Base-by-base conservation (phyloP, 1,140 invertebrate genomes). In the Theocolax elegans region DNA sequence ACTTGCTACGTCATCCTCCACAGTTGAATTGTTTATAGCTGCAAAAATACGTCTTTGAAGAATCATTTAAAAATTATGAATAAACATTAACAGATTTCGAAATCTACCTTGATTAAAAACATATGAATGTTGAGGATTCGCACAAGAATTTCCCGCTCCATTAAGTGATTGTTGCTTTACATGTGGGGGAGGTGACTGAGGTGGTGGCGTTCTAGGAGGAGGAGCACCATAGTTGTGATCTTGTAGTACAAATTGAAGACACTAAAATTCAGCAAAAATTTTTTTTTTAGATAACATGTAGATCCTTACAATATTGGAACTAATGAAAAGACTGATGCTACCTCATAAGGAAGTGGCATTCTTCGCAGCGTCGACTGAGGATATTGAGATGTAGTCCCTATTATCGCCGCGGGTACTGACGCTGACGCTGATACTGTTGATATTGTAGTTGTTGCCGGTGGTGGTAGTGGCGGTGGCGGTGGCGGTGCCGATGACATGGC, bases 191-290 rank as follows among this genome's bases (percentile, higher is more conserved):
- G 88, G 83, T 42, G 86, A 81, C 54, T 88, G 79, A 53, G 87
- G 84, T 51, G 90, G 72, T 44, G 77, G 87, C 48, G 88, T 89
- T 9, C 87, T 85, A 9, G 91, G 91, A n/a, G 90, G 89, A 60
- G 91, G 90, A 10, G 90, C 90, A 63, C 89, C 92, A 82, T 95
- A 95, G 70, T 94, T 95, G 75, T 95, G 93, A 87, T 95, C 93
- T 87, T 94, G 88, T 46, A 92, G 86, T n/a, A 92, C 89, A 68
- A 91, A 90, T 80, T 91, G 89, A 44, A 89, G 76, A 78, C 87
- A 88, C 81, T 88, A 76, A n/a, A 83, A 51, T 31, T 38, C 7
- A 31, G 17, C 1, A 54, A 54, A 48, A 48, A 19, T 35, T 35
- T 35, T 6, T 6, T 35, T 4, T 35, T 35, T 6, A 35, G 31